phyloP scores from a whole-genome alignment of 2,797 vertebrate genomes.

The Cyprinella venusta region DNA sequence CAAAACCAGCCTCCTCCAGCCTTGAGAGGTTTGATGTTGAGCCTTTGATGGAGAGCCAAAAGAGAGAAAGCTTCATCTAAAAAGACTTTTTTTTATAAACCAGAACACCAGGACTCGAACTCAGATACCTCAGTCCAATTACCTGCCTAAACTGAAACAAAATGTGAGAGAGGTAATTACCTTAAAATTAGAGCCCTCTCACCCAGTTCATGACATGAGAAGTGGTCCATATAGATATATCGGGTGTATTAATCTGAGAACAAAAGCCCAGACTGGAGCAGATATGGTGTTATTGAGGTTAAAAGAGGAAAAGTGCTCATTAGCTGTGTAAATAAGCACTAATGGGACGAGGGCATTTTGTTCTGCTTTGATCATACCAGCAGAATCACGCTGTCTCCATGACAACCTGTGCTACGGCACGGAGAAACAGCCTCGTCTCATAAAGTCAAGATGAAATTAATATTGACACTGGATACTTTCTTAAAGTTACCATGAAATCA shows the following conservation, averaged over 20 bases:
- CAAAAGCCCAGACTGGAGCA: slow-evolving; percentile 9
- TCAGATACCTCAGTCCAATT: slow-evolving; percentile 22
- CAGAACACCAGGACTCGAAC: slow-evolving; percentile 10
- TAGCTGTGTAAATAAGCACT: slow-evolving; percentile 40
- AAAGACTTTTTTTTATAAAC: neutral
- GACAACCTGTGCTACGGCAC: neutral
- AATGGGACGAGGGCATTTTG: slow-evolving; percentile 2
- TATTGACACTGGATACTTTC: neutral
- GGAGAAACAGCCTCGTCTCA: neutral
- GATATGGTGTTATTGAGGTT: slow-evolving; percentile 12
- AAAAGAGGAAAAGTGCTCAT: slow-evolving; percentile 41
- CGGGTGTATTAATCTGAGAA: slow-evolving; percentile 7
- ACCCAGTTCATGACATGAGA: slow-evolving; percentile 14
- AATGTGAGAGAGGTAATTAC: slow-evolving; percentile 27
- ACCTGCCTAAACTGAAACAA: slow-evolving; percentile 23
- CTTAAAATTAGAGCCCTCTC: slow-evolving; percentile 15
- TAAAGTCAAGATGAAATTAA: slow-evolving; percentile 12
- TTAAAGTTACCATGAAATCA: neutral
- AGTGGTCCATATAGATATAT: slow-evolving; percentile 40
- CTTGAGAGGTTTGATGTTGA: neutral
- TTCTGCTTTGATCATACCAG: slow-evolving; percentile 72
- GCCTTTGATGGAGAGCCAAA: slow-evolving; percentile 20
- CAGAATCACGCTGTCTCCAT: slow-evolving; percentile 55
- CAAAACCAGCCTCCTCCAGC: neutral
- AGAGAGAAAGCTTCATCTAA: slow-evolving; percentile 1